Base-by-base conservation (phyloP, 2,888 invertebrate species). In the Neria commutata region DNA sequence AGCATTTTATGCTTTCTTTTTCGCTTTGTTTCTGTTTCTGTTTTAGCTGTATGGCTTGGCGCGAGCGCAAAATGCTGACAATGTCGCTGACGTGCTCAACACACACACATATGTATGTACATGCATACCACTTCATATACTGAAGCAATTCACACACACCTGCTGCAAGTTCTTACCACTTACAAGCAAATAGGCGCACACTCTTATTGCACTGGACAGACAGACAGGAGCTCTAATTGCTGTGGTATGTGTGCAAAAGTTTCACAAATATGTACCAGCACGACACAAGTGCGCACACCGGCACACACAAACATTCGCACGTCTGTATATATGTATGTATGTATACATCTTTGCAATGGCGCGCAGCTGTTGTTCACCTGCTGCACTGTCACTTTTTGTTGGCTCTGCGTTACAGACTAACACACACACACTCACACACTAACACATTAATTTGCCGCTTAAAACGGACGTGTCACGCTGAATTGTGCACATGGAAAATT, bases 351-450 rank as follows among this genome's bases (percentile, higher is more conserved):
- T 29, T 16, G 29, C 17, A 24, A 24, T 29, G 46, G n/a, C 46
- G 33, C 10, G 56, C 51, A 56, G 50, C 56, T 50, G 46, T 33
- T 50, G 11, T 51, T 45, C 56, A 56, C 56, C 56, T 56, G 55
- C 23, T 54, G 33, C 33, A 23, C 40, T 40, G 24, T 37, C n/a
- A n/a, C 16, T 37, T 6, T 8, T 37, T 8, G 4, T 37, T 11
- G 4, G 37, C n/a, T n/a, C n/a, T n/a, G n/a, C n/a, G n/a, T n/a
- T n/a, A n/a, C n/a, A n/a, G n/a, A n/a, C n/a, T n/a, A n/a, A n/a
- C n/a, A n/a, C n/a, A n/a, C n/a, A n/a, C n/a, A n/a, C n/a, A n/a
- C n/a, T n/a, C n/a, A n/a, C n/a, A n/a, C n/a, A n/a, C n/a, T n/a
- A n/a, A n/a, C n/a, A n/a, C n/a, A n/a, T n/a, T n/a, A n/a, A n/a